Evolutionary conservation across 2,797 vertebrate species (phyloP).

Genomic region (Darevskia mixta): DNA sequence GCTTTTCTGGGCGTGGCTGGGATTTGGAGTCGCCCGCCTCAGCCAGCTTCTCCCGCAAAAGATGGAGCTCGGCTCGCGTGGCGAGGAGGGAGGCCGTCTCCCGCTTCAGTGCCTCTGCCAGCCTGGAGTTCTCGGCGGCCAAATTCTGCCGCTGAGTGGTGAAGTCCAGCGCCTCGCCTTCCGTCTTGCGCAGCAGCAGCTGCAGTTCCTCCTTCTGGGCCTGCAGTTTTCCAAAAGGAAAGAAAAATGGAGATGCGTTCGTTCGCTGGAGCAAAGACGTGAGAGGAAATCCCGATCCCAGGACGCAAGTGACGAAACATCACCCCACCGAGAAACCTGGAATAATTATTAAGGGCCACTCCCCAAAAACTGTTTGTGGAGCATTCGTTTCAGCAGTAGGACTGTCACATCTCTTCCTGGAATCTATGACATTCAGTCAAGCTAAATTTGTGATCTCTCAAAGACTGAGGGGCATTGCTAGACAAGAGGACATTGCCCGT

Average conservation of each 20-base stretch:
- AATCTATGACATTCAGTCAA: too few relatives aligned
- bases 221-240: slow-evolving; percentile 62
- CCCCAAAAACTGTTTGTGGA: too few relatives aligned
- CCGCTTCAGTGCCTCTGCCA: slow-evolving; percentile 83
- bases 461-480: too few relatives aligned
- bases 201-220: slow-evolving; percentile 87
- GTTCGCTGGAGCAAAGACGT: fast-evolving
- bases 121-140: slow-evolving; percentile 82
- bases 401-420: too few relatives aligned
- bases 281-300: too few relatives aligned
- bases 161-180: slow-evolving; percentile 62
- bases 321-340: too few relatives aligned
- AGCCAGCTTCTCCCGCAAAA: slow-evolving; percentile 74
- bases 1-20: slow-evolving; percentile 72
- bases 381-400: too few relatives aligned
- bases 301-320: too few relatives aligned
- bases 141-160: slow-evolving; percentile 53
- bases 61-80: slow-evolving; percentile 85
- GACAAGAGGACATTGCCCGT: too few relatives aligned
- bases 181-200: slow-evolving; percentile 68
- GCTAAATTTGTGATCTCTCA: too few relatives aligned
- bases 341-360: too few relatives aligned
- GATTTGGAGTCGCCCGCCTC: slow-evolving; percentile 60
- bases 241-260: neutral
- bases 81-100: slow-evolving; percentile 80